phyloP scores from a whole-genome alignment of 2,113 vertebrate genomes.

The Upupa epops region DNA sequence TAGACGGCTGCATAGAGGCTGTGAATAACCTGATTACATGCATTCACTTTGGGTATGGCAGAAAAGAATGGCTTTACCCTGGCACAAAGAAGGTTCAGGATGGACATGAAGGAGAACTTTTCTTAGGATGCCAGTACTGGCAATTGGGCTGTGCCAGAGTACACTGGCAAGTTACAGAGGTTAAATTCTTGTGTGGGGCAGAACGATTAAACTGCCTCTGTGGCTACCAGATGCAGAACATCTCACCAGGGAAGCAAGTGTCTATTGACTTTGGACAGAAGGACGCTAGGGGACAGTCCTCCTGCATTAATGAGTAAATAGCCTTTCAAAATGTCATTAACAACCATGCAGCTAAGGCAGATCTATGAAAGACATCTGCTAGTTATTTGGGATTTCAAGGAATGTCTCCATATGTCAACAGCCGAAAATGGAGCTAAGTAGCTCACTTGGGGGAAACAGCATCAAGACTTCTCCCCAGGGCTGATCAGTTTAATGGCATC shows the following conservation, averaged over 20 bases:
- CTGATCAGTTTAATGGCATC: not conserved
- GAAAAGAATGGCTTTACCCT: not conserved
- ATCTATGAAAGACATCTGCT: not conserved
- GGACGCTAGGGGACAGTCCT: not conserved
- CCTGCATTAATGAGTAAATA: not conserved
- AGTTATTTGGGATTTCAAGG: constrained; percentile 28
- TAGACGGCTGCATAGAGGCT: not conserved
- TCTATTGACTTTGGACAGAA: not conserved
- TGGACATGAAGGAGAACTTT: not conserved
- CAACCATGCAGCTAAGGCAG: not conserved
- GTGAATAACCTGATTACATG: not conserved
- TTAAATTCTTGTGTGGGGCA: not conserved
- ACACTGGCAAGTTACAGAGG: not conserved
- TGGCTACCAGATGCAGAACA: not conserved
- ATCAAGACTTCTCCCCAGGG: not conserved
- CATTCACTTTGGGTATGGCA: not conserved
- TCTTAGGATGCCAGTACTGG: fast-evolving
- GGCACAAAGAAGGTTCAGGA: not conserved
- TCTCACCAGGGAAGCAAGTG: not conserved
- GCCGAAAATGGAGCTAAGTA: not conserved
- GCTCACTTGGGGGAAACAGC: not conserved
- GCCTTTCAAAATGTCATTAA: not conserved
- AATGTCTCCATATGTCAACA: not conserved
- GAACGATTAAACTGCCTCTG: not conserved
- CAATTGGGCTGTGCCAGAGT: not conserved